Conservation (phyloP, 37 sponge, comb jelly and placozoan genomes). For the Aplysina aerophoba region DNA sequence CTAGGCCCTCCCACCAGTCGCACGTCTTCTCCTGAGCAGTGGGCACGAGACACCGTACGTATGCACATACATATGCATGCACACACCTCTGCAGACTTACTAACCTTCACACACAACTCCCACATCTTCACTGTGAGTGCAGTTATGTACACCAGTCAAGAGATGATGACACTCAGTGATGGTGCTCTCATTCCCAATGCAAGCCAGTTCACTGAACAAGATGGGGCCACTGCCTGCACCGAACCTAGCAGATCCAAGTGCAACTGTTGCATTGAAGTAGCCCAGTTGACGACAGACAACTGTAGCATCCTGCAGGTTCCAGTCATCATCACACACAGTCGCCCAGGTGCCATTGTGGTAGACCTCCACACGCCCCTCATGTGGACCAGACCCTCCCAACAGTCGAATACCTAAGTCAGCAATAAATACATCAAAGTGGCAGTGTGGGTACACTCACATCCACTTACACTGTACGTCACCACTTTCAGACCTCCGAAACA, state of each 20-base stretch:
- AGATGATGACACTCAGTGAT: slow-evolving; percentile 14
- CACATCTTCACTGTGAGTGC: slow-evolving; percentile 31
- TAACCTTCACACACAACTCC: slow-evolving; percentile 19
- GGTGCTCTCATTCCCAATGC: neutral
- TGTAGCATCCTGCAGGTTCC: slow-evolving; percentile 1
- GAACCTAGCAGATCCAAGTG: neutral
- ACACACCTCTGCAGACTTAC: too few species aligned
- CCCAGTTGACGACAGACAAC: slow-evolving; percentile 25
- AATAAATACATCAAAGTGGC: too few species aligned
- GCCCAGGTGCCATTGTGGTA: slow-evolving; percentile 32
- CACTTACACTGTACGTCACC: too few species aligned
- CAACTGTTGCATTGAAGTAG: neutral
- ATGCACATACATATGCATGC: too few species aligned
- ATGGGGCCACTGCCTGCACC: slow-evolving; percentile 22
- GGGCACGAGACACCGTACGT: too few species aligned
- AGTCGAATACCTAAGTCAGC: neutral
- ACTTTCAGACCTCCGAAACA: too few species aligned
- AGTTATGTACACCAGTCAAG: slow-evolving; percentile 17
- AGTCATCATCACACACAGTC: slow-evolving; percentile 17
- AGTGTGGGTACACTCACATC: too few species aligned
- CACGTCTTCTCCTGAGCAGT: too few species aligned
- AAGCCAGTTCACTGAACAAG: neutral
- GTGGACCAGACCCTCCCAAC: neutral
- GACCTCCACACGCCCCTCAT: slow-evolving; percentile 30
- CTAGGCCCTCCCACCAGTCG: too few species aligned